Evolutionary conservation across 2,797 vertebrate species (phyloP).

Genomic region (Echeneis naucrates): DNA sequence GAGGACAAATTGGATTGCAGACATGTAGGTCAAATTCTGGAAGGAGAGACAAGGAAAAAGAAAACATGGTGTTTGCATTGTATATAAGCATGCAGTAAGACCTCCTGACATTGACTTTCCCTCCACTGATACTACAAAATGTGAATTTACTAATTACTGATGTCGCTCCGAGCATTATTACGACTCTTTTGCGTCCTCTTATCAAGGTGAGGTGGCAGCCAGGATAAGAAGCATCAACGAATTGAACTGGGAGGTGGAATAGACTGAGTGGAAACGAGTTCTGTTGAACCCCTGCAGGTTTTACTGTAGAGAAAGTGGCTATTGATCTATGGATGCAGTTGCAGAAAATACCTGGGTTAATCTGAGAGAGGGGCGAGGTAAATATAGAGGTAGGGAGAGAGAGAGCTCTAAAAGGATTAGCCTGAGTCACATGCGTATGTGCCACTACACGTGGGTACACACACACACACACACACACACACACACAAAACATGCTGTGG

Average conservation of each 20-base stretch:
- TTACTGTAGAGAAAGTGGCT: slow-evolving; percentile 56
- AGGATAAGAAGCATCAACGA: slow-evolving; percentile 25
- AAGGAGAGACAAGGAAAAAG: slow-evolving; percentile 15
- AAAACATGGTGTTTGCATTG: slow-evolving; percentile 14
- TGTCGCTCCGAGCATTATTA: slow-evolving; percentile 15
- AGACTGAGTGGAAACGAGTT: slow-evolving; percentile 39
- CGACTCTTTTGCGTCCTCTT: slow-evolving; percentile 36
- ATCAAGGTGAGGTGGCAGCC: slow-evolving; percentile 45
- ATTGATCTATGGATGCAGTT: slow-evolving; percentile 63
- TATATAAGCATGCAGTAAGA: slow-evolving; percentile 13
- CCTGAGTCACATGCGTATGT: slow-evolving; percentile 69
- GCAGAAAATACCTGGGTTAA: slow-evolving; percentile 71
- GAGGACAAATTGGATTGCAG: slow-evolving; percentile 72
- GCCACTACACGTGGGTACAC: slow-evolving; percentile 40
- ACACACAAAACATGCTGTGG: slow-evolving; percentile 8
- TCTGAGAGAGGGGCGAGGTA: slow-evolving; percentile 68
- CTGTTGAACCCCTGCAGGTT: slow-evolving; percentile 42
- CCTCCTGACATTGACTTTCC: slow-evolving; percentile 4
- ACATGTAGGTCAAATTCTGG: slow-evolving; percentile 35
- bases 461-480: slow-evolving; percentile 3
- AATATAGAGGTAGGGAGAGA: slow-evolving; percentile 72
- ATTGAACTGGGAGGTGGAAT: slow-evolving; percentile 51
- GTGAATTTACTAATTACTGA: slow-evolving; percentile 9
- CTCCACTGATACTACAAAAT: neutral
- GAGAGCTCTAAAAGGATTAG: slow-evolving; percentile 77